Evolutionary conservation across 1,140 invertebrate genomes (phyloP).

Genomic region (Araneus ventricosus): DNA sequence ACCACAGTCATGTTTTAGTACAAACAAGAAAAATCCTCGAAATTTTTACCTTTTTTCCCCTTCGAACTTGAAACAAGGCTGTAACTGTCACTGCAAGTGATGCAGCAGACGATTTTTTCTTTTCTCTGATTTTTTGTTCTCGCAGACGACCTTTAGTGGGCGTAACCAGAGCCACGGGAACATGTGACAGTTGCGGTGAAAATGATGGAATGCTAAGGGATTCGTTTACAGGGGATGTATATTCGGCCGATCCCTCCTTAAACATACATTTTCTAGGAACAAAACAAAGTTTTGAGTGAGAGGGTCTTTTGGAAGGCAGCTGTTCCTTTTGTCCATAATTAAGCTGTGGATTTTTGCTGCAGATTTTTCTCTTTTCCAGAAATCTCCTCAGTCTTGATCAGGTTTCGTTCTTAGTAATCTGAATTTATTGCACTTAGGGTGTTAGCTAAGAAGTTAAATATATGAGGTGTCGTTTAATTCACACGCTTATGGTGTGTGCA

Average conservation of each 20-base stretch:
- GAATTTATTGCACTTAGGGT: conserved; percentile 39
- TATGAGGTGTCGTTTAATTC: background rate
- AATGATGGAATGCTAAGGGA: conserved; percentile 66
- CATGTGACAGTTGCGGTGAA: conserved; percentile 56
- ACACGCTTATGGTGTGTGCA: background rate
- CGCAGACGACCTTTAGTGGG: conserved; percentile 41
- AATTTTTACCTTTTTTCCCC: conserved; percentile 28
- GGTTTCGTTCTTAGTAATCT: conserved; percentile 19
- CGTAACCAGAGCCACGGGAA: conserved; percentile 9
- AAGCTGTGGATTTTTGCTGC: conserved; percentile 43
- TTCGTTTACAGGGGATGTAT: conserved; percentile 35
- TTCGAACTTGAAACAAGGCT: background rate
- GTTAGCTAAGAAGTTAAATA: background rate
- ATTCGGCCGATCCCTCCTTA: conserved; percentile 32
- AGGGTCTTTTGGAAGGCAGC: conserved; percentile 33
- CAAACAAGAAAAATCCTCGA: background rate
- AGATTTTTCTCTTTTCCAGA: background rate
- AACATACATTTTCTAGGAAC: conserved; percentile 55
- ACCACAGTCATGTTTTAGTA: conserved; percentile 2
- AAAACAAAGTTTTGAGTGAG: conserved; percentile 21
- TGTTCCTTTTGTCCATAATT: conserved; percentile 63
- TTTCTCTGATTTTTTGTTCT: background rate
- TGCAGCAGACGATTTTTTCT: conserved; percentile 1
- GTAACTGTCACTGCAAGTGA: conserved; percentile 25
- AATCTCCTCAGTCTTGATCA: background rate